These are phyloP conservation scores for Drosophila sucinea DNA, from an alignment of 1,140 invertebrate genomes.

Conservation along the genomic window DNA sequence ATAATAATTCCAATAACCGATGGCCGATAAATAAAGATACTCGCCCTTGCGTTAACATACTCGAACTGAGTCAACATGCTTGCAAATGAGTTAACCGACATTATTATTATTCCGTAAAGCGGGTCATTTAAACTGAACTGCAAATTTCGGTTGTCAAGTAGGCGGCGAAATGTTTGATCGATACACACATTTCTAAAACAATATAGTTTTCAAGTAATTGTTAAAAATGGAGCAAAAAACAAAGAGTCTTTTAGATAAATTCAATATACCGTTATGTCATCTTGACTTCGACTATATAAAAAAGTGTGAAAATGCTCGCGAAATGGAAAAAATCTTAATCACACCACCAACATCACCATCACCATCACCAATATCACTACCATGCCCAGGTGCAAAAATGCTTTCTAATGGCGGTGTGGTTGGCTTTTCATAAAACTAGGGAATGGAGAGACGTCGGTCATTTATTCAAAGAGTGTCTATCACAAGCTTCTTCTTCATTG, in stretches of 20 bases:
- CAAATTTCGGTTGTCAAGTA: neutral
- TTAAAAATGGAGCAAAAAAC: conserved; percentile 40
- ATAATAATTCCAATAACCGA: too few relatives aligned
- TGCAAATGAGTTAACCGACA: too few relatives aligned
- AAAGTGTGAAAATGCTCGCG: conserved; percentile 84
- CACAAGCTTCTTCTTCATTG: neutral
- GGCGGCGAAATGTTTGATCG: conserved; percentile 12
- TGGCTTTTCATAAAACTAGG: conserved; percentile 68
- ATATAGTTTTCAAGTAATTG: neutral
- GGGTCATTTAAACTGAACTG: neutral
- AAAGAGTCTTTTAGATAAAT: conserved; percentile 84
- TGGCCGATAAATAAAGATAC: too few relatives aligned
- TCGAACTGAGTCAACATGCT: too few relatives aligned
- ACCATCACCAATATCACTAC: conserved; percentile 30
- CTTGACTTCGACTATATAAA: conserved; percentile 86
- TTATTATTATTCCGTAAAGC: too few relatives aligned
- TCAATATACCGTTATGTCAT: conserved; percentile 85
- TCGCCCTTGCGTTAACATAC: too few relatives aligned
- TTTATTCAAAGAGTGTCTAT: conserved; percentile 57
- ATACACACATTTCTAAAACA: conserved; percentile 6
- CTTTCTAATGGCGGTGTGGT: conserved; percentile 52
- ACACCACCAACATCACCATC: conserved; percentile 33
- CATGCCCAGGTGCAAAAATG: conserved; percentile 51
- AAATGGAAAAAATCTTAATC: conserved; percentile 86
- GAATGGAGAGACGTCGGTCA: conserved; percentile 58